Conservation (phyloP, 1,140 invertebrate species). For the Drosophila santomea region DNA sequence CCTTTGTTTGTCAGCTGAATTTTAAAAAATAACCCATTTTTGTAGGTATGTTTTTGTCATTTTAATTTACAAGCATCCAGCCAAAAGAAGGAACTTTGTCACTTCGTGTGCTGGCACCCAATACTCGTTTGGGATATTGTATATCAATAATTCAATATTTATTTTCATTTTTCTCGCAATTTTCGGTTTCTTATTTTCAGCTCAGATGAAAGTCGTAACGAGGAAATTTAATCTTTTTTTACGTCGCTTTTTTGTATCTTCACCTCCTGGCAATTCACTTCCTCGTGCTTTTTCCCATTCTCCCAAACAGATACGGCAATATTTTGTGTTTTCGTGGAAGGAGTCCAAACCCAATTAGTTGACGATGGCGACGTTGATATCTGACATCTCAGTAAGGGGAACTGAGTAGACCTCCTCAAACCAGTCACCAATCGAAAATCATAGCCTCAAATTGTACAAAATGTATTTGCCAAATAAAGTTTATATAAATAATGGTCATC, state of each 20-base stretch:
- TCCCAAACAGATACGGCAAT: constrained; percentile 21
- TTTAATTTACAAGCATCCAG: constrained; percentile 21
- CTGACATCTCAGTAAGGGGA: constrained; percentile 52
- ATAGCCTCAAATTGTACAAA: constrained; percentile 44
- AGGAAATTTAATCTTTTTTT: constrained; percentile 81
- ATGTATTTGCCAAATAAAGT: constrained; percentile 66
- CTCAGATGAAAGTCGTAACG: constrained; percentile 65
- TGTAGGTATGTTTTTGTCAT: constrained; percentile 33
- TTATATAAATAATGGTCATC: constrained; percentile 24
- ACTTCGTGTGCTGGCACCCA: constrained; percentile 15
- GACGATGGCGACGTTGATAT: constrained; percentile 57
- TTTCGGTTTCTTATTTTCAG: constrained; percentile 60
- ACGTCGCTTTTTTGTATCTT: constrained; percentile 32
- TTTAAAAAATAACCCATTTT: constrained; percentile 61
- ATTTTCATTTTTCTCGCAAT: constrained; percentile 65
- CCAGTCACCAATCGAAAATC: constrained; percentile 58
- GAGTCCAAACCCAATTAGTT: constrained; percentile 76
- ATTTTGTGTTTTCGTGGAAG: constrained; percentile 48
- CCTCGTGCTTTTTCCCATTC: constrained; percentile 5
- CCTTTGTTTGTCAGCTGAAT: constrained; percentile 61
- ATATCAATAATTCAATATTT: constrained; percentile 83
- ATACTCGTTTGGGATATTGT: constrained; percentile 64
- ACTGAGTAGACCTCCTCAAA: constrained; percentile 12
- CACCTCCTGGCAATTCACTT: constrained; percentile 61
- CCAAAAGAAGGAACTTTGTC: constrained; percentile 14